Evolutionary conservation across 92 coral and sea anemone species (phyloP).

Genomic region (Epizoanthus fatuus): DNA sequence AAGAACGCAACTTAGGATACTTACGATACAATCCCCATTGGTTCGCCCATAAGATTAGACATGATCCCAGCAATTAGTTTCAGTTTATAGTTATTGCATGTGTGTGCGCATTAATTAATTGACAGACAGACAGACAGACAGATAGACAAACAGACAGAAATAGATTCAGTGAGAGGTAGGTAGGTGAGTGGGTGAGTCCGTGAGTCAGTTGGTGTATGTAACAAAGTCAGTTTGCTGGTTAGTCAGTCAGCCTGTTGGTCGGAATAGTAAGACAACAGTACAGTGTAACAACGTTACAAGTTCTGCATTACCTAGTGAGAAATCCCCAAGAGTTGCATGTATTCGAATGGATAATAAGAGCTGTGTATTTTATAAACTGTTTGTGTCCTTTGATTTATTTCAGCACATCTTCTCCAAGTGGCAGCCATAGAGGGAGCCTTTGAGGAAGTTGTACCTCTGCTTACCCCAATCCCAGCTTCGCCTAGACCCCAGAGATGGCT

Average conservation of each 20-base stretch:
- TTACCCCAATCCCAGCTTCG: conserved; percentile 80
- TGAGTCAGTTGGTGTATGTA: too few relatives aligned
- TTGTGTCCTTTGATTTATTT: neutral
- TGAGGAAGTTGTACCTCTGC: conserved; percentile 78
- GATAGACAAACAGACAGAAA: too few relatives aligned
- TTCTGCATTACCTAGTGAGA: neutral
- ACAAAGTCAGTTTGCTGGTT: neutral
- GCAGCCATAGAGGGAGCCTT: conserved; percentile 83
- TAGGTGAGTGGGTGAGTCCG: too few relatives aligned
- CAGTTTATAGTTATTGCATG: too few relatives aligned
- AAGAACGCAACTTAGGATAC: too few relatives aligned
- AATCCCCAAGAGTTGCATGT: neutral
- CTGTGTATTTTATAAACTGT: too few relatives aligned
- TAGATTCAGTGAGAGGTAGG: too few relatives aligned
- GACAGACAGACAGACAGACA: too few relatives aligned
- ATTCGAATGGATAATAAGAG: neutral
- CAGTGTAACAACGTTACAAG: neutral
- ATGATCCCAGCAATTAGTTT: too few relatives aligned
- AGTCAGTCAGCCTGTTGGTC: neutral
- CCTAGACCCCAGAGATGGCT: conserved; percentile 93
- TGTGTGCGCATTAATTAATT: too few relatives aligned
- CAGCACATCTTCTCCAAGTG: conserved; percentile 95
- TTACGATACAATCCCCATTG: too few relatives aligned
- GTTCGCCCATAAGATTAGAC: too few relatives aligned
- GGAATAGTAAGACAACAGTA: neutral